Conservation (phyloP, 2,888 invertebrate genomes). For the Podabrus alpinus region DNA sequence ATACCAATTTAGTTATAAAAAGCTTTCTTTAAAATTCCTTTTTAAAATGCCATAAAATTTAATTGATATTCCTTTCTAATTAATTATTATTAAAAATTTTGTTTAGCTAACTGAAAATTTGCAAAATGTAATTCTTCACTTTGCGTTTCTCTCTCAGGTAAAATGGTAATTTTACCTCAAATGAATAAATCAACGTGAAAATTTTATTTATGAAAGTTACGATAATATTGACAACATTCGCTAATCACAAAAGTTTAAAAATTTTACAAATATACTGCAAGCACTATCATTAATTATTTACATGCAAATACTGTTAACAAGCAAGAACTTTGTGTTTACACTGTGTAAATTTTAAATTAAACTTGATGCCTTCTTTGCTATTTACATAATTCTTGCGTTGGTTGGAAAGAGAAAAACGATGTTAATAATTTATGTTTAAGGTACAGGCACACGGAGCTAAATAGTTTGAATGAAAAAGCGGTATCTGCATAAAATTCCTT, state of each 20-base stretch:
- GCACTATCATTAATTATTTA: background rate
- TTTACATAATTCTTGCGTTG: background rate
- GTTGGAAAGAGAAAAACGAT: background rate
- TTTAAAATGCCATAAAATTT: background rate
- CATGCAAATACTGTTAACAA: background rate
- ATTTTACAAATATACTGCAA: background rate
- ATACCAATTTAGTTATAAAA: constrained; percentile 16
- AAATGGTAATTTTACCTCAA: background rate
- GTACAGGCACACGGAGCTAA: background rate
- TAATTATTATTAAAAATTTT: background rate
- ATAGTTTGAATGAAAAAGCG: background rate
- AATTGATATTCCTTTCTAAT: background rate
- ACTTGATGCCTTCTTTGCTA: background rate
- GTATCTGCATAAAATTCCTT: background rate
- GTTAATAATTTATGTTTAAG: background rate
- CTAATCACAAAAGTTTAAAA: background rate
- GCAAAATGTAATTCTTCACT: background rate
- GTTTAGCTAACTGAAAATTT: background rate
- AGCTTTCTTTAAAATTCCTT: constrained; percentile 7
- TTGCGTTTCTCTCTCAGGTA: background rate
- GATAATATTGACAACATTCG: background rate
- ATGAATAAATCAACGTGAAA: background rate
- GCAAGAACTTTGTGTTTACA: background rate
- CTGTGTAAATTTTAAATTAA: background rate
- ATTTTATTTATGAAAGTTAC: background rate